Conservation (phyloP, 2,888 invertebrate genomes). For the Plebejus argus region DNA sequence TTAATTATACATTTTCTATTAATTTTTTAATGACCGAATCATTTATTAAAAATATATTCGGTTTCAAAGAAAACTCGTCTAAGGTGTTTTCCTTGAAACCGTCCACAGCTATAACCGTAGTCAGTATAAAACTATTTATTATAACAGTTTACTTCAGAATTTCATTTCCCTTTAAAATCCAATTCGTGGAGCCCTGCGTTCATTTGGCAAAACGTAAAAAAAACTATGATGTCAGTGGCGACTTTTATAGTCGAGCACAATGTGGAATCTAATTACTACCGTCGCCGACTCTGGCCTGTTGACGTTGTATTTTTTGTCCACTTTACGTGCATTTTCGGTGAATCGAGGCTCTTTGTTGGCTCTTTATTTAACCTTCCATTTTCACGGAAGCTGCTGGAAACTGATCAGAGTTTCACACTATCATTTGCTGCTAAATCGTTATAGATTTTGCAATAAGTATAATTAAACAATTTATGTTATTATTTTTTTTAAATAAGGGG, state of each 20-base stretch:
- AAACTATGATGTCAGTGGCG: slow-evolving; percentile 43
- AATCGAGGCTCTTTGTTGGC: slow-evolving; percentile 27
- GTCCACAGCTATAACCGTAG: not conserved
- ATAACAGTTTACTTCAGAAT: slow-evolving; percentile 16
- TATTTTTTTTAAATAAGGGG: no score
- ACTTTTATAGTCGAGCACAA: slow-evolving; percentile 45
- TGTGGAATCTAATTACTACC: slow-evolving; percentile 48
- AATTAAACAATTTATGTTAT: no score
- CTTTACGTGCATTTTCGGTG: slow-evolving; percentile 36
- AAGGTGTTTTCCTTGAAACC: not conserved
- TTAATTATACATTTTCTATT: no score
- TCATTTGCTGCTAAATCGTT: not conserved
- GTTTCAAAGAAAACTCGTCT: no score
- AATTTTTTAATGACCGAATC: no score
- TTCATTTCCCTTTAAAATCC: slow-evolving; percentile 38
- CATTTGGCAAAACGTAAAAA: slow-evolving; percentile 39
- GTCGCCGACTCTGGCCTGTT: slow-evolving; percentile 36
- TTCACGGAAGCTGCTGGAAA: no score
- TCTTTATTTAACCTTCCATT: not conserved
- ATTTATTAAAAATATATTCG: no score
- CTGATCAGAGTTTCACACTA: not conserved
- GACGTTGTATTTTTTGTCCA: slow-evolving; percentile 35
- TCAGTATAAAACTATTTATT: no score
- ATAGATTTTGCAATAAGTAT: no score
- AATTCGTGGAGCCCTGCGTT: slow-evolving; percentile 40